These are phyloP conservation scores for Indicator maculatus DNA, from an alignment of 2,113 vertebrate species.

Conservation along the genomic window DNA sequence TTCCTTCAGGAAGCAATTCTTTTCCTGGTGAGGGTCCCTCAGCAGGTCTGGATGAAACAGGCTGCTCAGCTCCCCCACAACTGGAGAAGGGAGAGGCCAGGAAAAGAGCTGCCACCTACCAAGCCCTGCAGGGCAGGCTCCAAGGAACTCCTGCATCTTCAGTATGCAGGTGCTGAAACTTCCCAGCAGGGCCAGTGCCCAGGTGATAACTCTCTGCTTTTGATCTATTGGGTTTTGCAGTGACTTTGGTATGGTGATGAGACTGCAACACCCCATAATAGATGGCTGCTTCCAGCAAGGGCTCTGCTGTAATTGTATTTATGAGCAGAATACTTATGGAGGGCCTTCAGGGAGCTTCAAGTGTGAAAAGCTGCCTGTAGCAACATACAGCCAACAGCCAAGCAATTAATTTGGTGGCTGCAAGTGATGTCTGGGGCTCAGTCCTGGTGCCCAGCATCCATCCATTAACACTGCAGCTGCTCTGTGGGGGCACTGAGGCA, in stretches of 20 bases:
- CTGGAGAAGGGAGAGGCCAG: background rate
- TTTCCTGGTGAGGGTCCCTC: background rate
- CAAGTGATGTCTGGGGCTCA: slow-evolving; percentile 28
- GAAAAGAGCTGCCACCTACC: background rate
- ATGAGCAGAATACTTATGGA: slow-evolving; percentile 72
- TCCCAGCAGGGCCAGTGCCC: background rate
- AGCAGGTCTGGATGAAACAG: background rate
- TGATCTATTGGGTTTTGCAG: slow-evolving; percentile 69
- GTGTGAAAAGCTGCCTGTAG: slow-evolving; percentile 68
- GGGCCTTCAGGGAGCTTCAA: slow-evolving; percentile 63
- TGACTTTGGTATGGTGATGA: slow-evolving; percentile 70
- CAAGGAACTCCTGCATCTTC: background rate
- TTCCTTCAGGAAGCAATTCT: background rate
- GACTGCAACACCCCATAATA: slow-evolving; percentile 64
- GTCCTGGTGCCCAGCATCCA: background rate
- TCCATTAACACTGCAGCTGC: slow-evolving; percentile 14
- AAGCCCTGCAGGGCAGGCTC: background rate
- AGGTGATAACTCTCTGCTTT: slow-evolving; percentile 63
- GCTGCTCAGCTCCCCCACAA: background rate
- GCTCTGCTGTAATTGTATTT: slow-evolving; percentile 71
- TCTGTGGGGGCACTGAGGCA: background rate
- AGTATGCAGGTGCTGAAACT: slow-evolving; percentile 1
- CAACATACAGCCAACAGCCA: slow-evolving; percentile 66
- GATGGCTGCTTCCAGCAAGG: slow-evolving; percentile 66
- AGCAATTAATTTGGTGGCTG: slow-evolving; percentile 62